Percentiles rank a stretch among this genome's conserved stretches.
phyloP scores from a whole-genome alignment of 1,140 invertebrate genomes.

The Drosophila tristis region DNA sequence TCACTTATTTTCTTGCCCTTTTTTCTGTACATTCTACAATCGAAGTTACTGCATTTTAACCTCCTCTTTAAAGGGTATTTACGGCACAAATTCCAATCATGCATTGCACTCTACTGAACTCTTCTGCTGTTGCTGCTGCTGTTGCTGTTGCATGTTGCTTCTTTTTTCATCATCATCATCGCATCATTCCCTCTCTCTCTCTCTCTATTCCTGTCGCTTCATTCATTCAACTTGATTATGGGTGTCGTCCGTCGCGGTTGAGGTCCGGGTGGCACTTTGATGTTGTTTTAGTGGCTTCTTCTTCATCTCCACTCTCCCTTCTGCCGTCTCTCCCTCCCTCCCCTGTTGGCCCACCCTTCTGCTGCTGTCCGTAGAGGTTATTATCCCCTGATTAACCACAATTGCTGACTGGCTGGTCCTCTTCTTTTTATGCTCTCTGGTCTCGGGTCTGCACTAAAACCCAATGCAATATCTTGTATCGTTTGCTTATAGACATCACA shows the following conservation, averaged over 20 bases:
- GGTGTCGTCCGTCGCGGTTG: constrained; percentile 25
- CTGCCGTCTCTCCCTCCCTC: too few species aligned
- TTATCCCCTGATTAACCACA: constrained; percentile 71
- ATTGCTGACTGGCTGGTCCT: constrained; percentile 28
- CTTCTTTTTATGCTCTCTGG: constrained; percentile 5
- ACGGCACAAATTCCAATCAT: constrained; percentile 41
- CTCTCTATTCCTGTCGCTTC: constrained; percentile 1
- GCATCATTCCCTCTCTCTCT: constrained; percentile 3
- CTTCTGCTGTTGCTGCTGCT: constrained; percentile 13
- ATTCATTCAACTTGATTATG: constrained; percentile 43
- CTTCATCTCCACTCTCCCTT: neutral
- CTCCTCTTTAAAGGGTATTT: constrained; percentile 5
- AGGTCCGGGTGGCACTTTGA: constrained; percentile 54
- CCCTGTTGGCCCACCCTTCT: neutral
- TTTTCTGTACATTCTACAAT: too few species aligned
- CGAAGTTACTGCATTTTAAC: too few species aligned
- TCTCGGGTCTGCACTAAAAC: constrained; percentile 1
- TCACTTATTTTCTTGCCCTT: too few species aligned
- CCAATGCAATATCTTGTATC: constrained; percentile 8
- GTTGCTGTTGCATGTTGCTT: neutral
- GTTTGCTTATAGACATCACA: neutral
- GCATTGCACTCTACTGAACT: constrained; percentile 24
- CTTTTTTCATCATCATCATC: constrained; percentile 13
- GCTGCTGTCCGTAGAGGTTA: constrained; percentile 49
- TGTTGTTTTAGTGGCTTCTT: constrained; percentile 60